Base-by-base conservation (phyloP, 2,797 vertebrate genomes). In the Todus mexicanus region DNA sequence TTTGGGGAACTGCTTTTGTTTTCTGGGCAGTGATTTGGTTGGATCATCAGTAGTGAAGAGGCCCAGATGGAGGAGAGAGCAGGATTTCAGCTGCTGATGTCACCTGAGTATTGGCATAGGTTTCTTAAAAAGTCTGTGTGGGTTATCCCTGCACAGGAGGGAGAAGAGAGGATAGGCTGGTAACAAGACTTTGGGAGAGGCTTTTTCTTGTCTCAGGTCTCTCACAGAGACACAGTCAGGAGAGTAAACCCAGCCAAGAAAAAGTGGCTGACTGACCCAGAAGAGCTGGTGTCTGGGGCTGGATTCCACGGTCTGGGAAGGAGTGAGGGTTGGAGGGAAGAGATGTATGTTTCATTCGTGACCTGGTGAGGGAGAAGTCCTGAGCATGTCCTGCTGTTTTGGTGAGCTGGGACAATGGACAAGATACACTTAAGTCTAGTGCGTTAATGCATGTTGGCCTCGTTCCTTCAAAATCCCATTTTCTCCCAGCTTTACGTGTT, bases 261-360 rank as follows among this genome's bases (percentile, higher is more conserved):
- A 54, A 37, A 56, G 37, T n/a, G 6, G 10, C 35, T 51, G 50
- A 17, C 37, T 48, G 35, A 40, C 19, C 22, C 47, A 45, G 54
- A 42, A 81, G 48, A 57, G 29, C 25, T 73, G 31, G 29, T 45
- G 15, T 35, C 16, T 27, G 29, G 35, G 25, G 6, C 22, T 69
- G 50, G 43, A 57, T 75, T 42, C 29, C 25, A 18, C 1, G 2
- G 15, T 18, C n/a, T 51, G 21, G 21, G 38, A 53, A 23, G n/a
- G 23, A 54, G 63, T n/a, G 25, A 26, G 40, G 31, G 15, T 9
- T 57, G 64, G 33, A 51, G 31, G 27, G 26, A 74, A 66, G 57
- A 48, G 29, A 40, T 1, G 2, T 23, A 12, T 0, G 1, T 81
- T 71, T 56, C n/a, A 63, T 11, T 6, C 11, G n/a, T 56, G n/a